phyloP scores from a whole-genome alignment of 2,797 vertebrate genomes.

The Chromobotia macracanthus region DNA sequence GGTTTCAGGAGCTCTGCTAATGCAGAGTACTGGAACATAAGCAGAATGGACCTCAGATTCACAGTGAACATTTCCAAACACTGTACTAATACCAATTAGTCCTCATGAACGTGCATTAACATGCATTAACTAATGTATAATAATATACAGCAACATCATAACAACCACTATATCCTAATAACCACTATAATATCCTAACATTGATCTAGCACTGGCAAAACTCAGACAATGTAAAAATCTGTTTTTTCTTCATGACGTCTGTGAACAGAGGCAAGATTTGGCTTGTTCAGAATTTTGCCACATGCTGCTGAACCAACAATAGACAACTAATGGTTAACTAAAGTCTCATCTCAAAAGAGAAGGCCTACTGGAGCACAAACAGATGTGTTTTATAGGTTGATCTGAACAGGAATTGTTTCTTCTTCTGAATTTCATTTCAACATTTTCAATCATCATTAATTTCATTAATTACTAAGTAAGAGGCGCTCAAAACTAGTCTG shows the following conservation, averaged over 20 bases:
- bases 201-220: background rate
- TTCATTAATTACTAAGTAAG: background rate
- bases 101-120: background rate
- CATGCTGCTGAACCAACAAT: background rate
- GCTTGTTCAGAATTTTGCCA: background rate
- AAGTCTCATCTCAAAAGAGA: too few relatives aligned
- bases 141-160: background rate
- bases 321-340: background rate
- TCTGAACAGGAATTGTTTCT: background rate
- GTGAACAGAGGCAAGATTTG: background rate
- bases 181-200: background rate
- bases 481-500: background rate
- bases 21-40: slow-evolving; percentile 29
- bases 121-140: background rate
- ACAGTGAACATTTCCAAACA: slow-evolving; percentile 11
- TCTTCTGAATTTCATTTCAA: background rate
- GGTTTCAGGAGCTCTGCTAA: slow-evolving; percentile 22
- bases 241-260: background rate
- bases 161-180: background rate
- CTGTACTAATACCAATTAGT: background rate
- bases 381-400: too few relatives aligned
- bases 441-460: background rate
- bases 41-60: background rate
- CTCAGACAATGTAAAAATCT: too few relatives aligned
- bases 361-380: too few relatives aligned